A percentile compares a stretch with the other conserved stretches of the same genome.
Conservation (phyloP, 2,888 invertebrate species). For the Callosobruchus maculatus region DNA sequence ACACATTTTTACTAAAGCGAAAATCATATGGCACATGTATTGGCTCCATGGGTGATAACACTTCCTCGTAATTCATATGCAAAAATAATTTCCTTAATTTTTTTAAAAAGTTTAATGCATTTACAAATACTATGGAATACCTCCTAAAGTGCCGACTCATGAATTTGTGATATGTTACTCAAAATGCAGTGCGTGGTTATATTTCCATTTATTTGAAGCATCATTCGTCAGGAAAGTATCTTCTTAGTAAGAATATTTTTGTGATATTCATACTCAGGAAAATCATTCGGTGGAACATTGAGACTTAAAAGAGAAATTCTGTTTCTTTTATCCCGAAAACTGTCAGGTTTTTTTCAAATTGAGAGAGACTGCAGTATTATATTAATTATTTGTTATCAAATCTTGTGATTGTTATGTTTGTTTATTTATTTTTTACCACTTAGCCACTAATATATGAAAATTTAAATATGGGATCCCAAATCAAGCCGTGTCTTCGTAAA, state of each 20-base stretch:
- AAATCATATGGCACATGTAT: too few relatives aligned
- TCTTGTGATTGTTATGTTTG: not conserved
- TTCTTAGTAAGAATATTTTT: not conserved
- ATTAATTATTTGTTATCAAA: not conserved
- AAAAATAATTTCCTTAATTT: too few relatives aligned
- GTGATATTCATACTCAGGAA: not conserved
- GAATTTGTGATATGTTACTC: not conserved
- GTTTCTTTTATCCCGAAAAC: too few relatives aligned
- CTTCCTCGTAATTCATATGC: too few relatives aligned
- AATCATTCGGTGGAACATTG: not conserved
- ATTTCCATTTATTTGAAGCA: not conserved
- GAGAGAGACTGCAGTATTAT: not conserved
- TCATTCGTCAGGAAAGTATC: not conserved
- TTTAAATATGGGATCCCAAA: not conserved
- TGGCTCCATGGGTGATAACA: too few relatives aligned
- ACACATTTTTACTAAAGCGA: too few relatives aligned
- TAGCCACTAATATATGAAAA: not conserved
- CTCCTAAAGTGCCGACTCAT: too few relatives aligned
- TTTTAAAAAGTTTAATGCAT: too few relatives aligned
- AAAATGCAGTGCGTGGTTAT: not conserved
- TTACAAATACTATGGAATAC: too few relatives aligned
- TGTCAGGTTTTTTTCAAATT: not conserved
- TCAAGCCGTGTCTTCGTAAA: not conserved
- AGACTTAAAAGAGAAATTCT: too few relatives aligned
- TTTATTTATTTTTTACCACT: not conserved